Conservation (phyloP, 2,797 vertebrate genomes). For the Gobionotothen gibberifrons region DNA sequence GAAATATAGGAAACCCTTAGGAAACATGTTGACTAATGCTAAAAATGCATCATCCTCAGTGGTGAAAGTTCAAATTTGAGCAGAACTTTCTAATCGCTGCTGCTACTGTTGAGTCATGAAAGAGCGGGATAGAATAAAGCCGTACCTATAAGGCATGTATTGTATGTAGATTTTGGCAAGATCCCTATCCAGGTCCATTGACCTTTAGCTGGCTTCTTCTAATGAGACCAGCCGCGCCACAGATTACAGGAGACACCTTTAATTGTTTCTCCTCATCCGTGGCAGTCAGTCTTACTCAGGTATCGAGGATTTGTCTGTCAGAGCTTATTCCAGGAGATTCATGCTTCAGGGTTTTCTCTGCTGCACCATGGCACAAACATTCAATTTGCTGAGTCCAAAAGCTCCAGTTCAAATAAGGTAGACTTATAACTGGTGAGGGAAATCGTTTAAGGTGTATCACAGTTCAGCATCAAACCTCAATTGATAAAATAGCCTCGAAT, state of each 20-base stretch:
- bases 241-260: conserved; percentile 53
- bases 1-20: too few species aligned
- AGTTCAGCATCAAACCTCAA: background rate
- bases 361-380: background rate
- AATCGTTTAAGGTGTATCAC: background rate
- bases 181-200: background rate
- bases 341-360: background rate
- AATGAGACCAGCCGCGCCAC: conserved; percentile 13
- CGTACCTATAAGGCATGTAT: background rate
- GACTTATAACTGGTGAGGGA: background rate
- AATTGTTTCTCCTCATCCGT: conserved; percentile 34
- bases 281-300: conserved; percentile 14
- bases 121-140: background rate
- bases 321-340: conserved; percentile 1
- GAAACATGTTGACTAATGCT: too few species aligned
- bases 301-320: conserved; percentile 16
- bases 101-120: background rate
- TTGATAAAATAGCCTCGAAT: background rate
- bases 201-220: conserved; percentile 23
- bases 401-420: conserved; percentile 11
- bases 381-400: conserved; percentile 2
- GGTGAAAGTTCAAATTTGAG: background rate
- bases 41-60: too few species aligned
- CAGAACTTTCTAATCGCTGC: background rate
- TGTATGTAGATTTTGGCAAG: background rate